A percentile compares a stretch with the other conserved stretches of the same genome.
phyloP scores from a whole-genome alignment of 2,113 vertebrate species.

The Gorilla gorilla region DNA sequence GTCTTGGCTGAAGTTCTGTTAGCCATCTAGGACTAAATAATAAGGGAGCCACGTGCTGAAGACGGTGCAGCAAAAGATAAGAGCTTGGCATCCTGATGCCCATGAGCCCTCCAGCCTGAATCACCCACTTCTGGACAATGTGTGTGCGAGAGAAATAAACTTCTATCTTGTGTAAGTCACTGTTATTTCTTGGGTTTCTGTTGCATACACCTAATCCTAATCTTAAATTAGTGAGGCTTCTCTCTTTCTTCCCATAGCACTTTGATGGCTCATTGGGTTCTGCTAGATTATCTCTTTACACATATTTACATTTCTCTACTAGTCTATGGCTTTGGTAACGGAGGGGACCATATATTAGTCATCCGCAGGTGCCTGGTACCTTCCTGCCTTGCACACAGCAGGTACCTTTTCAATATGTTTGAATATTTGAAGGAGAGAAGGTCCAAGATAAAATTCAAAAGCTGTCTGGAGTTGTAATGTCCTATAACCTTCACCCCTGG shows the following conservation, averaged over 20 bases:
- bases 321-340: neutral
- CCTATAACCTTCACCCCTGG: neutral
- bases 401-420: neutral
- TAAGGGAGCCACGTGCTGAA: rapidly evolving
- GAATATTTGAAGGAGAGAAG: neutral
- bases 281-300: neutral
- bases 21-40: too few relatives aligned
- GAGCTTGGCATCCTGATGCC: neutral
- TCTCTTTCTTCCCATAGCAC: neutral
- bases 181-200: neutral
- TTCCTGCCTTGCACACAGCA: neutral
- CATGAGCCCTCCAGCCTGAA: neutral
- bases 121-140: neutral
- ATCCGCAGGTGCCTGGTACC: neutral
- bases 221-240: neutral
- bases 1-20: neutral
- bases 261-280: neutral
- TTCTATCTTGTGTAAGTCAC: neutral
- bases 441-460: conserved; percentile 17
- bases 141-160: neutral
- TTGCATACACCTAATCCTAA: neutral
- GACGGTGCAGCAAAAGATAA: too few relatives aligned
- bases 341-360: neutral
- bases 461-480: neutral
- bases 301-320: neutral